These are phyloP conservation scores for Teleiodes luculella DNA, from an alignment of 2,888 invertebrate species.

Conservation along the genomic window DNA sequence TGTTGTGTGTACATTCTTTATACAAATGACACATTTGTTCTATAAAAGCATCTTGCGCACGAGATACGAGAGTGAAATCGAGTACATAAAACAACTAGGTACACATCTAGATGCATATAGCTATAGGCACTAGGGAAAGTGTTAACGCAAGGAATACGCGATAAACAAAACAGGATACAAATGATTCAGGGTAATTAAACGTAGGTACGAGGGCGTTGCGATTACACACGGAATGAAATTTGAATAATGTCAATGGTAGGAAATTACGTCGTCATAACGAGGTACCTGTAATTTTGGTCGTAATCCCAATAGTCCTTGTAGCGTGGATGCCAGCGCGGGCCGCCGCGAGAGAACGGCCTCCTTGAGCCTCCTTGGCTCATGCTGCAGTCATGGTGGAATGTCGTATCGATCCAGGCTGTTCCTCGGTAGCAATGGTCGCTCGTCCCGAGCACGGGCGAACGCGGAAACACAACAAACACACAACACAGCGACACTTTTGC, in stretches of 20 bases:
- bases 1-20: too few relatives aligned
- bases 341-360: slow-evolving; percentile 70
- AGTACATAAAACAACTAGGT: too few relatives aligned
- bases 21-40: background rate
- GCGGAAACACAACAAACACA: slow-evolving; percentile 39
- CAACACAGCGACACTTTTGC: slow-evolving; percentile 54
- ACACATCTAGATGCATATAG: too few relatives aligned
- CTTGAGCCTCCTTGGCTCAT: slow-evolving; percentile 74
- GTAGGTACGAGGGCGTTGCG: background rate
- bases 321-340: slow-evolving; percentile 72
- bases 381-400: slow-evolving; percentile 33
- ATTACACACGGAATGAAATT: background rate
- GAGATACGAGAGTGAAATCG: background rate
- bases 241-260: too few relatives aligned
- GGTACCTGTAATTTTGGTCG: slow-evolving; percentile 70
- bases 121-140: background rate
- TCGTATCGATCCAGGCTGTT: slow-evolving; percentile 61
- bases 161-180: background rate
- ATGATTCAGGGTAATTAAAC: background rate
- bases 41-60: too few relatives aligned
- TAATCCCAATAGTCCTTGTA: slow-evolving; percentile 77
- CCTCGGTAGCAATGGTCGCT: slow-evolving; percentile 29
- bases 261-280: background rate
- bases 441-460: slow-evolving; percentile 32
- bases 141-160: background rate